A percentile compares a stretch with the other conserved stretches of the same genome.
phyloP scores from a whole-genome alignment of 1,140 invertebrate genomes.

The Drosophila asahinai region DNA sequence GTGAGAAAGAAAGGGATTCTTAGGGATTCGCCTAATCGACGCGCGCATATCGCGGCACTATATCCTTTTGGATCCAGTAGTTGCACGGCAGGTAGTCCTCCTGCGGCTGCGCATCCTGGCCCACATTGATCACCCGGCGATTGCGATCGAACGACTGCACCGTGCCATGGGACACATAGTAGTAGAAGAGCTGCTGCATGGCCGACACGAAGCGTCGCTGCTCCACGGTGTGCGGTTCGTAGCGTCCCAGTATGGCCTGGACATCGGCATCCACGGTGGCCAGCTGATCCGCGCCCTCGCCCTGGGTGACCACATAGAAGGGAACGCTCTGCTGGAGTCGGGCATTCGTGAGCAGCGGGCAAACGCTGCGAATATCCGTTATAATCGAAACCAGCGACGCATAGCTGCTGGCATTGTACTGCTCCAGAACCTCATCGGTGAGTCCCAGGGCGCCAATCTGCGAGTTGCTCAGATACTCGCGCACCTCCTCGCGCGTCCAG shows the following conservation, averaged over 20 bases:
- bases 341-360: conserved; percentile 89
- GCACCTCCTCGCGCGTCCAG: conserved; percentile 88
- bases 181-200: conserved; percentile 93
- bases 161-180: conserved; percentile 91
- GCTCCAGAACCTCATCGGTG: conserved; percentile 87
- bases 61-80: conserved; percentile 90
- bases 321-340: conserved; percentile 87
- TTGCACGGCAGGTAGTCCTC: conserved; percentile 90
- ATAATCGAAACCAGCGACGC: conserved; percentile 90
- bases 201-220: conserved; percentile 91
- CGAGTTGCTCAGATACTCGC: conserved; percentile 88
- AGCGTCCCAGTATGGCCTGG: conserved; percentile 91
- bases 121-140: conserved; percentile 88
- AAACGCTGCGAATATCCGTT: conserved; percentile 92
- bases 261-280: conserved; percentile 90
- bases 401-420: conserved; percentile 88
- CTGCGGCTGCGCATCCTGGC: conserved; percentile 88
- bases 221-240: conserved; percentile 89
- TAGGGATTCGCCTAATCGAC: conserved; percentile 64
- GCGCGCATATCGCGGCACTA: conserved; percentile 90
- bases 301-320: conserved; percentile 91
- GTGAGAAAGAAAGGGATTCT: conserved; percentile 17
- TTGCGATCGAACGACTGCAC: conserved; percentile 86
- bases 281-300: conserved; percentile 86
- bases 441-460: conserved; percentile 88